These are phyloP conservation scores for Luperina testacea DNA, from an alignment of 2,888 invertebrate genomes.

Conservation along the genomic window DNA sequence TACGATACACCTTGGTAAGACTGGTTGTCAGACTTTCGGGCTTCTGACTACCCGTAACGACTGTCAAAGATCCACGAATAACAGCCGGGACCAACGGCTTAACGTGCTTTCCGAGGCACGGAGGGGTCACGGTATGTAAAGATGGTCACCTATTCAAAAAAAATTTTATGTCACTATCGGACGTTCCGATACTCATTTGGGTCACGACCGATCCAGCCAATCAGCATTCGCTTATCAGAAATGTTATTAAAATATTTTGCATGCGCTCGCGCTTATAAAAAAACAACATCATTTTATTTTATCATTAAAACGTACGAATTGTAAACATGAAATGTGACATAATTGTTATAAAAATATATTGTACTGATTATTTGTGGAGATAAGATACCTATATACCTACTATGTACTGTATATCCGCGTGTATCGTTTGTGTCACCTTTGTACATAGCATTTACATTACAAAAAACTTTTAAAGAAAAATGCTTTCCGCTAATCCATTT, in stretches of 20 bases:
- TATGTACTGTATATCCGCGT: neutral
- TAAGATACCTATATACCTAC: conserved; percentile 12
- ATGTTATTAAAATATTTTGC: conserved; percentile 2
- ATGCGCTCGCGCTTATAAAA: conserved; percentile 26
- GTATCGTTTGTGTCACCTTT: neutral
- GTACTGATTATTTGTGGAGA: conserved; percentile 33
- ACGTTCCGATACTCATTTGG: conserved; percentile 37
- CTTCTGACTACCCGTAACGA: too few relatives aligned
- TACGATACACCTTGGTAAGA: too few relatives aligned
- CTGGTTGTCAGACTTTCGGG: too few relatives aligned
- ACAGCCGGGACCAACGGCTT: too few relatives aligned
- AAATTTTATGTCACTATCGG: conserved; percentile 29
- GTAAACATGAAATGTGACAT: conserved; percentile 44
- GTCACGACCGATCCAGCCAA: conserved; percentile 51
- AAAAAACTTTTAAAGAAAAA: neutral
- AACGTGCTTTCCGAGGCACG: too few relatives aligned
- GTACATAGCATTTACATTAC: neutral
- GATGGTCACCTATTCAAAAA: conserved; percentile 1
- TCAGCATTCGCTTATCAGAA: conserved; percentile 21
- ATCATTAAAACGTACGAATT: conserved; percentile 26
- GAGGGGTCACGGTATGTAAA: too few relatives aligned
- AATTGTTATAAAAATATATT: conserved; percentile 49
- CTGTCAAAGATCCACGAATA: too few relatives aligned
- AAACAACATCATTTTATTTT: conserved; percentile 27
- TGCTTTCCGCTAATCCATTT: neutral